A percentile compares a stretch with the other conserved stretches of the same genome.
These are phyloP conservation scores for human (Homo sapiens) DNA, from an alignment of 2,113 vertebrate genomes.

Conservation along the genomic window GRCh38 chr15:35207501-35208000, in stretches of 20 bases:
- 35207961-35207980: slow-evolving; percentile 42
- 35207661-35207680: slow-evolving; percentile 59
- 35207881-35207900: neutral
- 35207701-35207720: slow-evolving; percentile 39
- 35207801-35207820: slow-evolving; percentile 14
- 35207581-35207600: slow-evolving; percentile 52
- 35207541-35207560: slow-evolving; percentile 27
- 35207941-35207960: slow-evolving; percentile 12
- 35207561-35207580: slow-evolving; percentile 42
- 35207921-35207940: neutral
- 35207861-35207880: neutral
- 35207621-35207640: slow-evolving; percentile 49
- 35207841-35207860: slow-evolving; percentile 39
- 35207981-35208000: slow-evolving; percentile 10
- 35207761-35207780: slow-evolving; percentile 10
- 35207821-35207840: neutral
- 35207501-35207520: slow-evolving; percentile 20
- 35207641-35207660: slow-evolving; percentile 45
- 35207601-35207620: slow-evolving; percentile 39
- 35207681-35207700: neutral
- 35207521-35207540: slow-evolving; percentile 4
- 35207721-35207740: slow-evolving; percentile 33
- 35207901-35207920: slow-evolving; percentile 5
- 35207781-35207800: slow-evolving; percentile 43
- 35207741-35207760: slow-evolving; percentile 31